A percentile compares a stretch with the other conserved stretches of the same genome.
These are phyloP conservation scores for Haliaeetus leucogaster DNA, from an alignment of 2,113 vertebrate species.

Conservation along the genomic window DNA sequence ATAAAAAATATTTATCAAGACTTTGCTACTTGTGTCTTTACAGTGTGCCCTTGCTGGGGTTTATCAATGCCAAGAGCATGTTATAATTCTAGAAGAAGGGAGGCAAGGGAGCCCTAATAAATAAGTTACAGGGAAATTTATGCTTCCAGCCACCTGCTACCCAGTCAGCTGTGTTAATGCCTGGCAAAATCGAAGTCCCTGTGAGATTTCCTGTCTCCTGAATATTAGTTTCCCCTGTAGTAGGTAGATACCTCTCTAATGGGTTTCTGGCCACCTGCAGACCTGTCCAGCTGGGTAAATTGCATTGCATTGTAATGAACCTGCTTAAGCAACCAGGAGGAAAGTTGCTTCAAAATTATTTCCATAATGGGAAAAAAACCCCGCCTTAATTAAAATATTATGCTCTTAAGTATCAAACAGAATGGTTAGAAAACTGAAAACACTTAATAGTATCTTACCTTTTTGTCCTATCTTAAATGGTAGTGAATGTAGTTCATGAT, in stretches of 20 bases:
- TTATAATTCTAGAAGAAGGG: slow-evolving; percentile 58
- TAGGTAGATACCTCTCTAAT: slow-evolving; percentile 62
- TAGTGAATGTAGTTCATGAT: background rate
- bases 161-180: slow-evolving; percentile 64
- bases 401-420: slow-evolving; percentile 23
- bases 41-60: slow-evolving; percentile 37
- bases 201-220: slow-evolving; percentile 58
- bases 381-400: slow-evolving; percentile 16
- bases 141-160: slow-evolving; percentile 68
- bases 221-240: slow-evolving; percentile 64
- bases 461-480: background rate
- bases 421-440: background rate
- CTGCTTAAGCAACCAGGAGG: slow-evolving; percentile 24
- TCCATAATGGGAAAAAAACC: background rate
- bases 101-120: slow-evolving; percentile 60
- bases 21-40: slow-evolving; percentile 35
- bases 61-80: slow-evolving; percentile 41
- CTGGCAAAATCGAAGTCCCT: slow-evolving; percentile 62
- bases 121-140: slow-evolving; percentile 68
- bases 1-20: slow-evolving; percentile 48
- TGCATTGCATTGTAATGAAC: slow-evolving; percentile 51
- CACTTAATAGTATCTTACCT: background rate
- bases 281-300: slow-evolving; percentile 65
- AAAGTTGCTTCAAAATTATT: slow-evolving; percentile 35
- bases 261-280: slow-evolving; percentile 63